These are phyloP conservation scores for Zele albiditarsus DNA, from an alignment of 2,888 invertebrate genomes.

Conservation along the genomic window DNA sequence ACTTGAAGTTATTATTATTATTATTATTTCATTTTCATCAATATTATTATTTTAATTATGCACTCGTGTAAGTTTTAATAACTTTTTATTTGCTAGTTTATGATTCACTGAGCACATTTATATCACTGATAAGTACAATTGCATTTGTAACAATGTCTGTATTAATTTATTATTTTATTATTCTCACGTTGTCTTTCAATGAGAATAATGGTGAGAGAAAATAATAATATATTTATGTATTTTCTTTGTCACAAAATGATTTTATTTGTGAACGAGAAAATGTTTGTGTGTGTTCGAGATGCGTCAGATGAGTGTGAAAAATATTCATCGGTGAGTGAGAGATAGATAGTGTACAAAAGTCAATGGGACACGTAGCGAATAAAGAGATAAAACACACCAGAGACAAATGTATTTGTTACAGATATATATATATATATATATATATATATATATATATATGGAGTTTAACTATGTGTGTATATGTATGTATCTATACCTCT, in stretches of 20 bases:
- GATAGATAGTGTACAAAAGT: constrained; percentile 37
- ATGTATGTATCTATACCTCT: constrained; percentile 33
- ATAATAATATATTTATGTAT: neutral
- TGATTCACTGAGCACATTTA: constrained; percentile 11
- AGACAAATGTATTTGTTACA: constrained; percentile 5
- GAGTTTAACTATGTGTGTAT: neutral
- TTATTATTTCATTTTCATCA: neutral
- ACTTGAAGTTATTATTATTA: neutral
- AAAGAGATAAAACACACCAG: constrained; percentile 22
- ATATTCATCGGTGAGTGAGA: neutral
- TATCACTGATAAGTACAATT: constrained; percentile 7
- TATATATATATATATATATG: neutral
- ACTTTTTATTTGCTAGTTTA: neutral
- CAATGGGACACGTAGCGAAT: constrained; percentile 26
- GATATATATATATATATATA: neutral
- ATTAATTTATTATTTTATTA: neutral
- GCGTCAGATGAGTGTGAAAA: constrained; percentile 21
- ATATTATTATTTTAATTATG: neutral
- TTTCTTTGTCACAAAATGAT: neutral
- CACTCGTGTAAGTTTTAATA: neutral
- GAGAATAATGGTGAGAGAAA: neutral
- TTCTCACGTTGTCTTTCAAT: neutral
- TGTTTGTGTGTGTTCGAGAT: neutral
- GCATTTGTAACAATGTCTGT: neutral
- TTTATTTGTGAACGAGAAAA: neutral